These are phyloP conservation scores for Oryzias dopingdopingensis DNA, from an alignment of 2,797 vertebrate species.

Conservation along the genomic window DNA sequence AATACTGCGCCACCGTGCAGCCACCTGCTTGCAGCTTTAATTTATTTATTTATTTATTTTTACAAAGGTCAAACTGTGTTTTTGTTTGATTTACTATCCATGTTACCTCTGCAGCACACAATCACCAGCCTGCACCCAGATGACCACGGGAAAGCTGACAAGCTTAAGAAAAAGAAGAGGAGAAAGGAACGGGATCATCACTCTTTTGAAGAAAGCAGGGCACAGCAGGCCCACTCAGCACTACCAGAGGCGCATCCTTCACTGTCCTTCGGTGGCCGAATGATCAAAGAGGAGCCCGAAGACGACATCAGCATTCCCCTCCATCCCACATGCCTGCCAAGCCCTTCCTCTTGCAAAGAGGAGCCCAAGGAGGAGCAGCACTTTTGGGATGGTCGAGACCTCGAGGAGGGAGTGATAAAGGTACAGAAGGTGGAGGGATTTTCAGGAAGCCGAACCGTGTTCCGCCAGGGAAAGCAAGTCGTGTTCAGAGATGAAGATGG, in stretches of 20 bases:
- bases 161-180: conserved; percentile 89
- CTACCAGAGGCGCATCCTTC: conserved; percentile 35
- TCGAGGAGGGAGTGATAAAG: conserved; percentile 73
- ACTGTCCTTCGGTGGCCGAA: conserved; percentile 56
- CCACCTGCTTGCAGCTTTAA: too few species aligned
- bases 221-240: conserved; percentile 36
- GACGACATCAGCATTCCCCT: conserved; percentile 77
- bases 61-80: neutral
- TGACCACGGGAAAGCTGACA: conserved; percentile 87
- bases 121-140: conserved; percentile 81
- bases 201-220: conserved; percentile 43
- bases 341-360: conserved; percentile 67
- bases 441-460: conserved; percentile 85
- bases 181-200: conserved; percentile 82
- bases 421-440: conserved; percentile 72
- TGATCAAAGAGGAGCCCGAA: conserved; percentile 85
- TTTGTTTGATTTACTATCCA: neutral
- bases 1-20: too few species aligned
- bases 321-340: conserved; percentile 60
- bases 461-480: conserved; percentile 96
- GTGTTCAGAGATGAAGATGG: conserved; percentile 95
- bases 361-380: conserved; percentile 65
- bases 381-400: conserved; percentile 66
- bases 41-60: neutral
- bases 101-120: conserved; percentile 56